These are phyloP conservation scores for Drosophila busckii DNA, from an alignment of 1,140 invertebrate genomes.

Conservation along the genomic window DNA sequence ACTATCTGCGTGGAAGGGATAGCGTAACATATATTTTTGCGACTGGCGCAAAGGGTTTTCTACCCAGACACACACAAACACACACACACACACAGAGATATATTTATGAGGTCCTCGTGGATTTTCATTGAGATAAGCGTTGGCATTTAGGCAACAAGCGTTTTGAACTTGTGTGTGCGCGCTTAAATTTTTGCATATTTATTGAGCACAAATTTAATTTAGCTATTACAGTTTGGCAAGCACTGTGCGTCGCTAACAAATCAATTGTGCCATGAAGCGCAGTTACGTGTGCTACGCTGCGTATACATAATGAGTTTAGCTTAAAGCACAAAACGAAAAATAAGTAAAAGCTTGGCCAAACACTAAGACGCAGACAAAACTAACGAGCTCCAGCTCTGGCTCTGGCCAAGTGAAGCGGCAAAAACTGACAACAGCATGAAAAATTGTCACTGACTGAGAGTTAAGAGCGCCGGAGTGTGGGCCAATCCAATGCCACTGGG, in stretches of 20 bases:
- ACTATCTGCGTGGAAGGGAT: constrained; percentile 49
- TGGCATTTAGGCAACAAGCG: constrained; percentile 54
- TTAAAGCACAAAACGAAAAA: constrained; percentile 24
- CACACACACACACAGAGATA: constrained; percentile 34
- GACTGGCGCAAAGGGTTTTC: constrained; percentile 43
- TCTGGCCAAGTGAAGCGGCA: constrained; percentile 16
- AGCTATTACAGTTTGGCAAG: constrained; percentile 21
- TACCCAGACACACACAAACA: constrained; percentile 28
- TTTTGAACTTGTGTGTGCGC: neutral
- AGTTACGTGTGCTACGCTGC: constrained; percentile 58
- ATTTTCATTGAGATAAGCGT: constrained; percentile 70
- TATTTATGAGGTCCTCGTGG: constrained; percentile 72
- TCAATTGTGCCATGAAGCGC: constrained; percentile 55
- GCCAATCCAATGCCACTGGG: constrained; percentile 10
- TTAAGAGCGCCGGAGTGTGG: constrained; percentile 18
- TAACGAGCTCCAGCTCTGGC: constrained; percentile 55
- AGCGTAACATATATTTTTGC: neutral
- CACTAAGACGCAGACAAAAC: constrained; percentile 41
- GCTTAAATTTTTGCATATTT: constrained; percentile 36
- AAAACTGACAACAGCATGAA: constrained; percentile 76
- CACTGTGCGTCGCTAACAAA: constrained; percentile 29
- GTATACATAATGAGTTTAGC: constrained; percentile 69
- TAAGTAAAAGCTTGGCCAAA: constrained; percentile 46
- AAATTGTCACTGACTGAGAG: constrained; percentile 72
- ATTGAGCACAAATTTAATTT: constrained; percentile 62